These are phyloP conservation scores for Azorinus chamasolen DNA, from an alignment of 2,888 invertebrate genomes.

Conservation along the genomic window DNA sequence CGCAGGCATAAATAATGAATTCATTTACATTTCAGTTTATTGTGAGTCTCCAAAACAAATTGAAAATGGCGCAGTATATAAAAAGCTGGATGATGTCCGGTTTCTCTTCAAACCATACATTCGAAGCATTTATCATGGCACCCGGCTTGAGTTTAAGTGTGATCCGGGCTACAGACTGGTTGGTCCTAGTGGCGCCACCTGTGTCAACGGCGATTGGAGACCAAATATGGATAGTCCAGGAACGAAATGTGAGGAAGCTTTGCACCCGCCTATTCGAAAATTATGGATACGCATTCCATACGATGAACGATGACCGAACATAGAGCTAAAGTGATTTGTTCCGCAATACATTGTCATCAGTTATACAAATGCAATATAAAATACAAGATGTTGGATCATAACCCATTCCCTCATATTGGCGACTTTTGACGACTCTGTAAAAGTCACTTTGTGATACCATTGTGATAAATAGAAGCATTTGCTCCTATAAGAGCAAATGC, in stretches of 20 bases:
- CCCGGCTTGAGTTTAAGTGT: conserved; percentile 93
- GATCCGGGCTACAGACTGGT: conserved; percentile 95
- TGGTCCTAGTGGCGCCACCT: conserved; percentile 96
- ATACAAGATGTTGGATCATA: too few species aligned
- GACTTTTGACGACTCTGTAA: too few species aligned
- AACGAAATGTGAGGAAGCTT: conserved; percentile 93
- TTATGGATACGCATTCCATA: conserved; percentile 66
- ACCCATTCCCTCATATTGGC: too few species aligned
- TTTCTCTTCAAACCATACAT: conserved; percentile 98
- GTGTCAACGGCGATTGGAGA: conserved; percentile 97
- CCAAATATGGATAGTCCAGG: conserved; percentile 90
- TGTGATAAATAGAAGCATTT: too few species aligned
- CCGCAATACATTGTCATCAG: too few species aligned
- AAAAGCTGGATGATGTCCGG: conserved; percentile 88
- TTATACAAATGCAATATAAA: too few species aligned
- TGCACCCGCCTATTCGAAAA: conserved; percentile 90
- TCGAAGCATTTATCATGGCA: conserved; percentile 78
- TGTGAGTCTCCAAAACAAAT: conserved; percentile 28
- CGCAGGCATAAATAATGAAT: too few species aligned
- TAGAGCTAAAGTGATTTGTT: too few species aligned
- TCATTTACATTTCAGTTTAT: conserved; percentile 10
- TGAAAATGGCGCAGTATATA: conserved; percentile 89
- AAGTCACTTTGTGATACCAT: too few species aligned
- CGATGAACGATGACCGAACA: not conserved
- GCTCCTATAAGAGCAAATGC: too few species aligned